These are phyloP conservation scores for Euura lappo DNA, from an alignment of 1,140 invertebrate species.

Conservation along the genomic window DNA sequence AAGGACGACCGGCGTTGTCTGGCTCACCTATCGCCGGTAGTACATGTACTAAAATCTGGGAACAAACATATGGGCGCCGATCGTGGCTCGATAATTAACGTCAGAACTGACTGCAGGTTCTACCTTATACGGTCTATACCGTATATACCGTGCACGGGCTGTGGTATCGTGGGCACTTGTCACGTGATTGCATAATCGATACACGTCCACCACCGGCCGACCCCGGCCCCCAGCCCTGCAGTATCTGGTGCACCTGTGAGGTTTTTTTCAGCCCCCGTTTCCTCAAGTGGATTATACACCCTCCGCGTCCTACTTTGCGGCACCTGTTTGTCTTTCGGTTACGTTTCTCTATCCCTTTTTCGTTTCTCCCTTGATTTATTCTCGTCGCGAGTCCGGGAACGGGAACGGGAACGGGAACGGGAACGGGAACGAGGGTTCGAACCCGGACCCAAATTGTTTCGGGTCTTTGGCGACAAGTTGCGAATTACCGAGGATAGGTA, in stretches of 20 bases:
- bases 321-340: too few species aligned
- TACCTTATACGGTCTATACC: not conserved
- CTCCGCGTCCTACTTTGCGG: not conserved
- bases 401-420: not conserved
- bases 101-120: conserved; percentile 28
- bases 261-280: not conserved
- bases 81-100: conserved; percentile 44
- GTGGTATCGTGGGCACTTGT: conserved; percentile 24
- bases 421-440: not conserved
- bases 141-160: not conserved
- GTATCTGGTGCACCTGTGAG: not conserved
- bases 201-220: conserved; percentile 34
- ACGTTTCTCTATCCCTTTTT: too few species aligned
- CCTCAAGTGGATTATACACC: not conserved
- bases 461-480: conserved; percentile 6
- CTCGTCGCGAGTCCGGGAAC: too few species aligned
- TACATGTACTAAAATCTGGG: conserved; percentile 33
- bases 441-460: not conserved
- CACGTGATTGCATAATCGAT: conserved; percentile 54
- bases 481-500: not conserved
- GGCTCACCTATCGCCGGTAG: not conserved
- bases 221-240: not conserved
- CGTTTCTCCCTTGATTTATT: too few species aligned
- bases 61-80: conserved; percentile 37
- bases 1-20: not conserved